Percentiles rank a stretch among this genome's conserved stretches.
Evolutionary conservation across 2,888 invertebrate species (phyloP).

Genomic region (Acronicta psi): DNA sequence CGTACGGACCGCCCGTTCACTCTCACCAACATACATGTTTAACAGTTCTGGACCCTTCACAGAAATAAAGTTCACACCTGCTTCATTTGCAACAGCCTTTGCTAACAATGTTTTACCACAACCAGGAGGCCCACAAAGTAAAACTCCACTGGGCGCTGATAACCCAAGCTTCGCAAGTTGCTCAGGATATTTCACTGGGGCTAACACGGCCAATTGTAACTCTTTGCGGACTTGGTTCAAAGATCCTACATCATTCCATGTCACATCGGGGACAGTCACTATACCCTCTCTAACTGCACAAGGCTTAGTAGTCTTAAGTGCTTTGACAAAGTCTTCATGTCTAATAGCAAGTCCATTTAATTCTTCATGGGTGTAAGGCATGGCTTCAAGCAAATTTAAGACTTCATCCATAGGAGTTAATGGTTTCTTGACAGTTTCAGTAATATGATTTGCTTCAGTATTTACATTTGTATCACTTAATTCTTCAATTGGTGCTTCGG

Average conservation of each 20-base stretch:
- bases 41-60: constrained; percentile 99
- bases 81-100: constrained; percentile 99
- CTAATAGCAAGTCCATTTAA: constrained; percentile 91
- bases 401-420: constrained; percentile 85
- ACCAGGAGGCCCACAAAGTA: constrained; percentile 99
- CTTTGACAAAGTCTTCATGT: constrained; percentile 93
- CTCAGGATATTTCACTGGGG: constrained; percentile 96
- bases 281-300: constrained; percentile 99
- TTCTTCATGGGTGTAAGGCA: constrained; percentile 90
- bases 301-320: constrained; percentile 95
- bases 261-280: constrained; percentile 98
- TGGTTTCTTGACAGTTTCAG: constrained; percentile 54
- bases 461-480: constrained; percentile 44
- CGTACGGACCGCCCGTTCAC: constrained; percentile 98
- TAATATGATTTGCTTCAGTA: constrained; percentile 58
- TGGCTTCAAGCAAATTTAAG: constrained; percentile 91
- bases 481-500: constrained; percentile 61
- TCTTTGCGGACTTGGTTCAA: constrained; percentile 96
- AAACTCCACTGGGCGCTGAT: constrained; percentile 95
- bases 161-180: constrained; percentile 94
- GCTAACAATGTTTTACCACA: constrained; percentile 98
- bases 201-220: constrained; percentile 96
- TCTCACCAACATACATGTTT: constrained; percentile 99
- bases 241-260: constrained; percentile 99
- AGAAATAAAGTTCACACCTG: constrained; percentile 99